Evolutionary conservation across 2,888 invertebrate genomes (phyloP).

Genomic region (Rhagonycha fulva): DNA sequence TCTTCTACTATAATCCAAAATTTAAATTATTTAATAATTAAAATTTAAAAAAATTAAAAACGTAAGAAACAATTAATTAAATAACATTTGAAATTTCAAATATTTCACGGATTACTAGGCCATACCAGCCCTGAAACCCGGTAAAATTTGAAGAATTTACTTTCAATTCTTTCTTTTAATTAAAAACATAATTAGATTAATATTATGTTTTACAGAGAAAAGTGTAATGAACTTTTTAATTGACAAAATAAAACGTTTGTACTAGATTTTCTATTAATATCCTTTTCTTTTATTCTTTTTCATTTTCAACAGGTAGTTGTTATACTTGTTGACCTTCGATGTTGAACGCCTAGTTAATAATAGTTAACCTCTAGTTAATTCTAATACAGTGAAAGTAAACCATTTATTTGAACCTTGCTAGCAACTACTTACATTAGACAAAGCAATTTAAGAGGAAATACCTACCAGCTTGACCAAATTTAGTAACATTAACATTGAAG

Average conservation of each 20-base stretch:
- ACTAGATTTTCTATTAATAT: neutral
- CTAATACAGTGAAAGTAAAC: neutral
- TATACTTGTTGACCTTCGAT: constrained; percentile 11
- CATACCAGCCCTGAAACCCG: neutral
- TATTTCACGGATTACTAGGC: too few species aligned
- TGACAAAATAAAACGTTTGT: neutral
- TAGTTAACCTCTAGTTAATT: neutral
- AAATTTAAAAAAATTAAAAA: too few species aligned
- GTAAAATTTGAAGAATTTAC: neutral
- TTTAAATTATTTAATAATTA: too few species aligned
- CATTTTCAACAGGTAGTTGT: constrained; percentile 6
- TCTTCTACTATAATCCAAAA: too few species aligned
- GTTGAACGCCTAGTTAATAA: neutral
- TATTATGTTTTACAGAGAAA: neutral
- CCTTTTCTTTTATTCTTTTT: constrained; percentile 3
- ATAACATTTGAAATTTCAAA: too few species aligned
- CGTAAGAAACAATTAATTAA: too few species aligned
- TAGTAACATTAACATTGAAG: neutral
- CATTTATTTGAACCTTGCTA: neutral
- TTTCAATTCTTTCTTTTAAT: neutral
- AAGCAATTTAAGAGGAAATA: neutral
- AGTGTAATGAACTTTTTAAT: neutral
- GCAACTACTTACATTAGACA: neutral
- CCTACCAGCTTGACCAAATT: neutral
- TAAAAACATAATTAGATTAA: neutral